These are phyloP conservation scores for Ectemnius continuus DNA, from an alignment of 2,888 invertebrate species.

Conservation along the genomic window DNA sequence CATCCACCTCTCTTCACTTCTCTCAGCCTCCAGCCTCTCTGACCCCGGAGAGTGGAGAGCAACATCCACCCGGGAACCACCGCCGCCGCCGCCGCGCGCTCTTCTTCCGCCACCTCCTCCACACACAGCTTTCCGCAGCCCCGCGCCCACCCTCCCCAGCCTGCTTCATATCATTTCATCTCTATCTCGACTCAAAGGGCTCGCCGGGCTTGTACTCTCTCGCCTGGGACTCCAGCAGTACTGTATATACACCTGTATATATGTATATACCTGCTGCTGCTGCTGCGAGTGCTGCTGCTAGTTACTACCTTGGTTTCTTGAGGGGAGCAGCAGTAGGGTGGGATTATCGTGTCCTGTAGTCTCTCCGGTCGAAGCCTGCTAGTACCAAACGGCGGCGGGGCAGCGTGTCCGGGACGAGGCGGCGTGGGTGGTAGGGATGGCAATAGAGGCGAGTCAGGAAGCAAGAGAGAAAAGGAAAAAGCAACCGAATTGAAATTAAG, in stretches of 20 bases:
- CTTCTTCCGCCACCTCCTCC: background rate
- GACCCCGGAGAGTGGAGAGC: background rate
- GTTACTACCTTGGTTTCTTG: no score
- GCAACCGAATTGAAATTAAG: slow-evolving; percentile 69
- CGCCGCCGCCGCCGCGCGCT: background rate
- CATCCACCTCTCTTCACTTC: slow-evolving; percentile 6
- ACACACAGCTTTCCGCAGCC: background rate
- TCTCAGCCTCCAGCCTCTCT: background rate
- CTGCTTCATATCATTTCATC: no score
- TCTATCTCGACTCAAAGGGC: slow-evolving; percentile 7
- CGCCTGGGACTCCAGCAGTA: slow-evolving; percentile 16
- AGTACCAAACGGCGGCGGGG: slow-evolving; percentile 21
- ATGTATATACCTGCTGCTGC: no score
- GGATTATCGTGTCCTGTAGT: background rate
- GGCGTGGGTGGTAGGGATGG: slow-evolving; percentile 13
- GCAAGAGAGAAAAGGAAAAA: slow-evolving; percentile 48
- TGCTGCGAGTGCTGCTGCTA: no score
- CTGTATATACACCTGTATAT: no score
- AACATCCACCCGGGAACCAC: background rate
- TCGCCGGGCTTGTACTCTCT: background rate
- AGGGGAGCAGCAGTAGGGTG: background rate
- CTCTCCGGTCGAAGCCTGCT: background rate
- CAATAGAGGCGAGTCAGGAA: slow-evolving; percentile 9
- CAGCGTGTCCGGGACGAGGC: slow-evolving; percentile 63
- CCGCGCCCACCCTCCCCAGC: no score